Base-by-base conservation (phyloP, 2,113 vertebrate species). In the Psilopsiagon aymara region DNA sequence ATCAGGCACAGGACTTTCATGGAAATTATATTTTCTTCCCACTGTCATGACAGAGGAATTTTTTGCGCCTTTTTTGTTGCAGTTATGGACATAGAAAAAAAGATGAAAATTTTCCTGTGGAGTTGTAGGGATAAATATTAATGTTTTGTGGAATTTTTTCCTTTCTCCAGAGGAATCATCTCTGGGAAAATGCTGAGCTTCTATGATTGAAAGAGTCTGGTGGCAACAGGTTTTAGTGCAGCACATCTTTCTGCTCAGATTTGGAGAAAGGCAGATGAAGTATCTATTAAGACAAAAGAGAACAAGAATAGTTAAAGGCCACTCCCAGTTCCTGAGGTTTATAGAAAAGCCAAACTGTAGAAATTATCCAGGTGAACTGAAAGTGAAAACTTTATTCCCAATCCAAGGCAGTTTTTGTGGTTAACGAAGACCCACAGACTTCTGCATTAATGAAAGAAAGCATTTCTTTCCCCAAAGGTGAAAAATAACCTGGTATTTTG, bases 21-120 rank as follows among this genome's bases (percentile, higher is more conserved):
- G 8, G 24, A 3, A 15, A 10, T 20, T 2, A 1, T 9, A 14
- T 64, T 84, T 87, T 25, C 66, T 62, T 79, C 53, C 83, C 35
- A 7, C 18, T 64, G 2, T 28, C 10, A 47, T 0, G 0, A 80
- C 6, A 69, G 53, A 27, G 14, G 29, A 47, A 11, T 5, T 67
- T 82, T 79, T 29, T 12, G 1, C 19, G 23, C 20, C 8, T 77
- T 73, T 73, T 37, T 80, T 24, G 2, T 21, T 73, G 27, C 57
- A 55, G 67, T 63, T 68, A 41, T 17, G 44, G 67, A 25, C 17
- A 21, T 11, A 47, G 44, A 35, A 52, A 53, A 17, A 44, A 29
- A 33, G 24, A n/a, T 19, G 33, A 64, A 82, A 90, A 59, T 29
- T 31, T 46, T 46, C 24, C 49, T 39, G 55, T 78, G 18, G 27